Conservation (phyloP, 2,113 vertebrate species). For the Ploceus nigricollis region DNA sequence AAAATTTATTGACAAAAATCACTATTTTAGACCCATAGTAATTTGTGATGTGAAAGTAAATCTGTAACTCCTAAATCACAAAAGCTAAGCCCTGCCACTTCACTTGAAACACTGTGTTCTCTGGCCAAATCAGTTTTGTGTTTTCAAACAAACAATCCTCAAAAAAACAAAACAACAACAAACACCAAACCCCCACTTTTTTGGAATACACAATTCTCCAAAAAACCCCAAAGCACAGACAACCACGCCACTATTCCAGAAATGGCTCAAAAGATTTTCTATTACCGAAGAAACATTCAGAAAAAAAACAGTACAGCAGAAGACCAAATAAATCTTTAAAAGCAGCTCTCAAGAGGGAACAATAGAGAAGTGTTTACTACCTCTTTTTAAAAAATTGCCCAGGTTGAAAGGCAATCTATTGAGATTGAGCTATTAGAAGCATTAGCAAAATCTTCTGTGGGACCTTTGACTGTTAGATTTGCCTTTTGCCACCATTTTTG, state of each 20-base stretch:
- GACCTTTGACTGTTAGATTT: neutral
- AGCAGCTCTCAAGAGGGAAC: neutral
- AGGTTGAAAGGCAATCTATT: neutral
- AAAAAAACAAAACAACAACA: neutral
- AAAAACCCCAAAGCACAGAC: neutral
- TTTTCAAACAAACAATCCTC: neutral
- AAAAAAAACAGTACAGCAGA: neutral
- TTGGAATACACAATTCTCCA: too few relatives aligned
- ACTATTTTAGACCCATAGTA: neutral
- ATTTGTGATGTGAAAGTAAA: neutral
- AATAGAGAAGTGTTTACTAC: neutral
- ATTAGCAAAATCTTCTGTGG: neutral
- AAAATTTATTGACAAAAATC: neutral
- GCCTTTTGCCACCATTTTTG: neutral
- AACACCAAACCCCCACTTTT: neutral
- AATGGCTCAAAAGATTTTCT: neutral
- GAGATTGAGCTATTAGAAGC: neutral
- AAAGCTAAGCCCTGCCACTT: neutral
- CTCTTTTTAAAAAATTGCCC: neutral
- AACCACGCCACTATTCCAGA: neutral
- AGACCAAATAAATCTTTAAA: slow-evolving; percentile 9
- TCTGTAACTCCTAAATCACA: neutral
- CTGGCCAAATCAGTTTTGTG: neutral
- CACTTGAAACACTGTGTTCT: neutral
- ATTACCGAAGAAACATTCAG: neutral